phyloP scores from a whole-genome alignment of 2,888 invertebrate species.

The Toxonevra muliebris region DNA sequence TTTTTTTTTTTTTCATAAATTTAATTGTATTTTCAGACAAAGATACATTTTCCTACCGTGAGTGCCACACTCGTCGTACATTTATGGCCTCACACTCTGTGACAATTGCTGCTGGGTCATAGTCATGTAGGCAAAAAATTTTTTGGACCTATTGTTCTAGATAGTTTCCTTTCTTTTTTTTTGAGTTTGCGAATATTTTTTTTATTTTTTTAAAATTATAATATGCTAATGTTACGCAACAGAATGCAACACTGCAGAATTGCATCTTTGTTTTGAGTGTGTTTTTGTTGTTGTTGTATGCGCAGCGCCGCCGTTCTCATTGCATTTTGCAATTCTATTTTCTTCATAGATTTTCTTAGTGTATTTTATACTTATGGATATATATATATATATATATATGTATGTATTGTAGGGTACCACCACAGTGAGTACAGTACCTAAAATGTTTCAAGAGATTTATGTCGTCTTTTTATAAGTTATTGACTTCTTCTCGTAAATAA shows the following conservation, averaged over 20 bases:
- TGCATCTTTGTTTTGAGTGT: background rate
- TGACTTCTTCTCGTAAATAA: conserved; percentile 57
- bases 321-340: too few relatives aligned
- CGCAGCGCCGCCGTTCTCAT: background rate
- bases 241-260: background rate
- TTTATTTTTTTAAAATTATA: conserved; percentile 13
- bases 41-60: conserved; percentile 17
- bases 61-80: too few relatives aligned
- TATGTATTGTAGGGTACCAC: background rate
- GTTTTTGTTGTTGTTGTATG: background rate
- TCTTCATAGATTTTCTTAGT: background rate
- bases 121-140: background rate
- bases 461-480: conserved; percentile 55
- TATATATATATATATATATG: background rate
- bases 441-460: conserved; percentile 51
- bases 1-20: conserved; percentile 27
- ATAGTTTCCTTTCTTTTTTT: too few relatives aligned
- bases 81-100: background rate
- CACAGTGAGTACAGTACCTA: conserved; percentile 2
- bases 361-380: background rate
- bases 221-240: conserved; percentile 24
- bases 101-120: background rate
- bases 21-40: too few relatives aligned
- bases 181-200: too few relatives aligned
- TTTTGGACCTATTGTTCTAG: too few relatives aligned